These are phyloP conservation scores for Labeo catla DNA, from an alignment of 2,113 vertebrate species.

Conservation along the genomic window DNA sequence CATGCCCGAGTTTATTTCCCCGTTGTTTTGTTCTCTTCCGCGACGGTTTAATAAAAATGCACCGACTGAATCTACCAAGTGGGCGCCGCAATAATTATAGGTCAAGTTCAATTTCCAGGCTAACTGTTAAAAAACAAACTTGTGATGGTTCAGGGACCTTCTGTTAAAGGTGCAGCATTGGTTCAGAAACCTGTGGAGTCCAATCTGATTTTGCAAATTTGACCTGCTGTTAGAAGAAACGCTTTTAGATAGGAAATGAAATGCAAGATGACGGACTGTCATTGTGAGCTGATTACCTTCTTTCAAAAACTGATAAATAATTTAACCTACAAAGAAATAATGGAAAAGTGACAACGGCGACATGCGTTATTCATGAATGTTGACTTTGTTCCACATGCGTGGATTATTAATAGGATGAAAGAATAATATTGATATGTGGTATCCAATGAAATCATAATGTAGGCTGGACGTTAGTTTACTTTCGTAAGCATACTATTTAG, in stretches of 20 bases:
- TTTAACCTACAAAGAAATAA: constrained; percentile 45
- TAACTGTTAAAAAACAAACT: constrained; percentile 21
- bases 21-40: constrained; percentile 18
- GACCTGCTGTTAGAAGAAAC: not conserved
- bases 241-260: not conserved
- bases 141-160: not conserved
- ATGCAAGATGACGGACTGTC: not conserved
- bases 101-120: constrained; percentile 43
- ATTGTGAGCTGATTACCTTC: not conserved
- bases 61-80: constrained; percentile 18
- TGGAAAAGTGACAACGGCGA: constrained; percentile 40
- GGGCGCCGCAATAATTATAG: constrained; percentile 22
- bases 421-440: constrained; percentile 52
- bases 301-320: constrained; percentile 34
- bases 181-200: not conserved
- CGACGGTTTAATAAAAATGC: constrained; percentile 34
- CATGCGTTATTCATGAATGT: constrained; percentile 48
- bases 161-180: not conserved
- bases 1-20: constrained; percentile 34
- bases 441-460: constrained; percentile 29
- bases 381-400: constrained; percentile 49
- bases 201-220: not conserved
- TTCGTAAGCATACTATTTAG: constrained; percentile 36
- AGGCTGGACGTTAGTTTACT: constrained; percentile 38
- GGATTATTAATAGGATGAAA: constrained; percentile 55